These are phyloP conservation scores for Ibidorhyncha struthersii DNA, from an alignment of 2,113 vertebrate species.

Conservation along the genomic window DNA sequence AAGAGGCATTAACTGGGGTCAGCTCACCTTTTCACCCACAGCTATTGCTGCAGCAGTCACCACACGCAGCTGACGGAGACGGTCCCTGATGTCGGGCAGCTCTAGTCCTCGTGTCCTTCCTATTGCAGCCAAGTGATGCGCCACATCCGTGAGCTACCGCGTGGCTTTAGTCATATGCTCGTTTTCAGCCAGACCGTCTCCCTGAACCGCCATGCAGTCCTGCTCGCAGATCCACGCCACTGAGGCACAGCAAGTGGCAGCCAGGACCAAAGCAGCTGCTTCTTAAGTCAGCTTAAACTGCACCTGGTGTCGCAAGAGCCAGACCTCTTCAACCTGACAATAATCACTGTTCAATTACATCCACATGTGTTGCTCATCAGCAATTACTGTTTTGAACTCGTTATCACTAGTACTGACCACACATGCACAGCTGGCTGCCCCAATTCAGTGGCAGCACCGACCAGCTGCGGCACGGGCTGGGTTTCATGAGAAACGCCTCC, in stretches of 20 bases:
- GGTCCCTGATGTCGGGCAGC: accelerated
- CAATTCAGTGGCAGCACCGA: not conserved
- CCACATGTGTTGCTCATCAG: not conserved
- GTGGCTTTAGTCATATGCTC: accelerated
- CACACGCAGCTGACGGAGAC: accelerated
- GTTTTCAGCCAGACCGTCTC: not conserved
- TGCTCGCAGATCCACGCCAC: not conserved
- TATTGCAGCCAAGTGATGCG: accelerated
- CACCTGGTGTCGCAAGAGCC: not conserved
- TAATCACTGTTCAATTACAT: not conserved
- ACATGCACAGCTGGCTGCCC: not conserved
- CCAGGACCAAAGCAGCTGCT: accelerated
- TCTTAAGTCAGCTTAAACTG: not conserved
- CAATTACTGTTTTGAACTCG: not conserved
- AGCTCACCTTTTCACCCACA: not conserved
- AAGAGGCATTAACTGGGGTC: not conserved
- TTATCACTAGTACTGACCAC: too few species aligned
- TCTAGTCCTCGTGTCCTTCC: not conserved
- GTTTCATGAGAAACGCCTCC: not conserved
- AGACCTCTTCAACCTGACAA: too few species aligned
- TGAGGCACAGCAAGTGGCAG: accelerated
- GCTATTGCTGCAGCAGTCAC: not conserved
- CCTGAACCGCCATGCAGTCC: accelerated
- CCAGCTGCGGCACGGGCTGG: accelerated
- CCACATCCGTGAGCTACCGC: not conserved